phyloP scores from a whole-genome alignment of 2,797 vertebrate species.

The Champsocephalus esox region DNA sequence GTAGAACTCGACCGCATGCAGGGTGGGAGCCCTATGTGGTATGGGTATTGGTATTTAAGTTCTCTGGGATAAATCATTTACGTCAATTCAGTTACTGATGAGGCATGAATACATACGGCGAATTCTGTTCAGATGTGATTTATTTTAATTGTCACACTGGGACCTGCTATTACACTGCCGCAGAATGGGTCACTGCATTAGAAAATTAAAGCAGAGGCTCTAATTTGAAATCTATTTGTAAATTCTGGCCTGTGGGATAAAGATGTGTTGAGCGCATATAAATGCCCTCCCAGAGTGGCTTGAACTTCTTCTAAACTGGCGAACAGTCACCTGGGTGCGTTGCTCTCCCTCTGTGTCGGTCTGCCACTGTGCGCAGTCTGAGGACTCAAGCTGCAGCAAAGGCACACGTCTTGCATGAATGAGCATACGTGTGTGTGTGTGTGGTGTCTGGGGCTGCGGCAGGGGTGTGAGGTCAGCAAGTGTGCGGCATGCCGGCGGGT shows the following conservation, averaged over 20 bases:
- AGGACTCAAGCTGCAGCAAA: conserved; percentile 67
- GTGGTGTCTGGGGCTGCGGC: conserved; percentile 41
- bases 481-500: conserved; percentile 66
- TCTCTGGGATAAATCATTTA: conserved; percentile 88
- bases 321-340: conserved; percentile 71
- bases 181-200: conserved; percentile 92
- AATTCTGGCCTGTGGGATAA: conserved; percentile 85
- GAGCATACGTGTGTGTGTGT: conserved; percentile 49
- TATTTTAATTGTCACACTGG: conserved; percentile 95
- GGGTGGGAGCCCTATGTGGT: conserved; percentile 57
- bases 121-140: conserved; percentile 91
- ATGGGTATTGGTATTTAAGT: conserved; percentile 81
- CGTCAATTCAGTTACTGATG: conserved; percentile 92
- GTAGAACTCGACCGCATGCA: conserved; percentile 33
- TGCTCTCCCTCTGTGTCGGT: conserved; percentile 36
- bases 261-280: conserved; percentile 81
- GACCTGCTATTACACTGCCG: conserved; percentile 88
- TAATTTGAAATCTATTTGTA: conserved; percentile 91
- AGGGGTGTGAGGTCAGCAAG: conserved; percentile 58
- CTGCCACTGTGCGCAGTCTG: conserved; percentile 58
- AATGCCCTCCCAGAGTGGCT: conserved; percentile 60
- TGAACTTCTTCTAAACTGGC: conserved; percentile 55
- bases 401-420: conserved; percentile 65
- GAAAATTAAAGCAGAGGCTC: conserved; percentile 91
- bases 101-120: conserved; percentile 91